Evolutionary conservation across 2,113 vertebrate species (phyloP), one percentile per base, ranked within the genome.

Genomic region (Crotalus helleri): DNA sequence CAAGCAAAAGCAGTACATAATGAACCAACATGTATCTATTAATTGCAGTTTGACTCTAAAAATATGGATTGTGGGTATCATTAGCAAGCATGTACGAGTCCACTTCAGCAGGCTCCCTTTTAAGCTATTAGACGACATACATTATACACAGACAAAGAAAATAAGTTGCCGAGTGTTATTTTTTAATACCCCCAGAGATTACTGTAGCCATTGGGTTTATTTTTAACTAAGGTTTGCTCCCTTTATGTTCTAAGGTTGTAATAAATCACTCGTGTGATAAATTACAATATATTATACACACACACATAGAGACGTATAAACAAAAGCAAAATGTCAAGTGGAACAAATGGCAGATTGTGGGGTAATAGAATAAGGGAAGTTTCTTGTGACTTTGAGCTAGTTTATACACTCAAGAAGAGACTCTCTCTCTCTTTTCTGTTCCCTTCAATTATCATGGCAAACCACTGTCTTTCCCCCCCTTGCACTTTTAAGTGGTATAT

Each of bases 111-210:
- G 97, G 97, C 97, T 97, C 97, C 98, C 97, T 98, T 98, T 97
- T 97, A 97, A 96, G 97, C 97, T 97, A 97, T 98, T 98, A 97
- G 96, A 96, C 97, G 96, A 96, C 90, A 93, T 97, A 96, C 96
- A 97, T 97, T 98, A 97, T 97, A 97, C 96, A 96, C 96, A 97
- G 97, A 81, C 55, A 97, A 97, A 98, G 97, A 98, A 98, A 98
- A 98, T 98, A 98, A 97, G 95, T 96, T 94, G 85, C 96, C 97
- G 97, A 97, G 97, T 96, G n/a, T 74, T 44, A 39, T 81, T 44
- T 91, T 85, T 97, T 96, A 97, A 97, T 97, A 95, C 97, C 97
- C 97, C 92, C 46, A 93, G 97, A 97, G 97, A 98, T 97, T 98
- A 93, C 94, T 96, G 96, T 97, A 97, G 96, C 97, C 94, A 96